Evolutionary conservation across 23 tunicate genomes (phyloP).

Genomic region (Oikopleura dioica): DNA sequence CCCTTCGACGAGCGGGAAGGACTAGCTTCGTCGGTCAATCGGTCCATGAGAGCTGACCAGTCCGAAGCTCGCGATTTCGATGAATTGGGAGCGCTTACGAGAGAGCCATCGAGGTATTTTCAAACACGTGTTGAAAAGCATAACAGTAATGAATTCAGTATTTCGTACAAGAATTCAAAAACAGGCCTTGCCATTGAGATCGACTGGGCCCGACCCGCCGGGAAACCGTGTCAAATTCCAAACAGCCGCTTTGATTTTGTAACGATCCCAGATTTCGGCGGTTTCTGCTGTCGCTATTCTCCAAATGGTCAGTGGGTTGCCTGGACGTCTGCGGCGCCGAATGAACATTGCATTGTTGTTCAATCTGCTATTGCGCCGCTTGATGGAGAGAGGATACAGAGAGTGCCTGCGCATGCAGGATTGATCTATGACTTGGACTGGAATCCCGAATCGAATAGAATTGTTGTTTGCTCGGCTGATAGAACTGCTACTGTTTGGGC

Average conservation of each 20-base stretch:
- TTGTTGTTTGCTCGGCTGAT: constrained; percentile 1
- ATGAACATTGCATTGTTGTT: not conserved
- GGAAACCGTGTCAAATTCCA: constrained; percentile 2
- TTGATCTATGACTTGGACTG: constrained; percentile 6
- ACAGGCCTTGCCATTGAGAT: not conserved
- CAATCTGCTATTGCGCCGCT: not conserved
- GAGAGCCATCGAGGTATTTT: too few species aligned
- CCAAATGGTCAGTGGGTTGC: not conserved
- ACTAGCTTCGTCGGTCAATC: not conserved
- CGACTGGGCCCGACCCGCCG: constrained; percentile 1
- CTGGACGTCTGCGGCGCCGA: not conserved
- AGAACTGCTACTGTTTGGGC: constrained; percentile 1
- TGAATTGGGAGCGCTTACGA: too few species aligned
- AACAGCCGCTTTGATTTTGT: not conserved
- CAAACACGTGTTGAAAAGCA: too few species aligned
- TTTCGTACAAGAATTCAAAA: too few species aligned
- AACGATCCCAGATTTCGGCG: not conserved
- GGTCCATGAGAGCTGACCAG: not conserved
- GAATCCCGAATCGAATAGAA: not conserved
- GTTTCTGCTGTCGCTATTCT: constrained; percentile 1
- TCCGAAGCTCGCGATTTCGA: not conserved
- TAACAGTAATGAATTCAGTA: too few species aligned
- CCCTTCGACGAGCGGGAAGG: not conserved
- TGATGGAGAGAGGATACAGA: not conserved
- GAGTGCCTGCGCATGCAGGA: not conserved